These are phyloP conservation scores for Myotis findleyi DNA, from an alignment of 2,797 vertebrate genomes.

Conservation along the genomic window DNA sequence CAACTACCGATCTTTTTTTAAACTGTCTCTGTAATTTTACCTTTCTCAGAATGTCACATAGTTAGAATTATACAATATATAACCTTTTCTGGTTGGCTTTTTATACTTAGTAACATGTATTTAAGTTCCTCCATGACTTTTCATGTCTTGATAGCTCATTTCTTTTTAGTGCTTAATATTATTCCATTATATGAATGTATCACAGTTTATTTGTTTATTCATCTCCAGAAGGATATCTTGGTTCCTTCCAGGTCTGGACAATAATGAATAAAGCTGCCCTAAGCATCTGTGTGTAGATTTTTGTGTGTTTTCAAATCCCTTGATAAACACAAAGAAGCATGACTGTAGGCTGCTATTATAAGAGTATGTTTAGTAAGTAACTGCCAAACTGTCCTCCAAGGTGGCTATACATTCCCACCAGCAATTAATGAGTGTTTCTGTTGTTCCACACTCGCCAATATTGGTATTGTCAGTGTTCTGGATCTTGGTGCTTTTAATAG, in stretches of 20 bases:
- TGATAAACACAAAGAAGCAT: background rate
- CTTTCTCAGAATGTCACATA: background rate
- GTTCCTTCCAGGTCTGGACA: background rate
- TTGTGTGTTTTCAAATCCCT: background rate
- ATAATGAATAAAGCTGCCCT: background rate
- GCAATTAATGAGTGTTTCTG: background rate
- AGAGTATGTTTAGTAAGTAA: background rate
- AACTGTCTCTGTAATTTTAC: background rate
- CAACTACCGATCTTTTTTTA: background rate
- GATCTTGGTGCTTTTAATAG: background rate
- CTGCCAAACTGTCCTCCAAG: background rate
- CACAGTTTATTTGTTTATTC: background rate
- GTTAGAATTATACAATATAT: background rate
- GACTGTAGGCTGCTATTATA: background rate
- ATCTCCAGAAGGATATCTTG: background rate
- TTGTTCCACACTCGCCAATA: background rate
- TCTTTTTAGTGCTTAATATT: background rate
- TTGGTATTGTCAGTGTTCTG: background rate
- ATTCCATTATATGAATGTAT: background rate
- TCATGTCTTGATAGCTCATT: background rate
- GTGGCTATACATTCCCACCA: background rate
- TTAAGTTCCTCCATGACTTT: background rate
- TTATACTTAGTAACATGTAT: background rate
- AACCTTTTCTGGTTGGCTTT: background rate
- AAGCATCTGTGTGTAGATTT: background rate